Percentiles rank a stretch among this genome's conserved stretches.
Conservation (phyloP, 2,113 vertebrate genomes). For the Chloropsis cyanopogon region DNA sequence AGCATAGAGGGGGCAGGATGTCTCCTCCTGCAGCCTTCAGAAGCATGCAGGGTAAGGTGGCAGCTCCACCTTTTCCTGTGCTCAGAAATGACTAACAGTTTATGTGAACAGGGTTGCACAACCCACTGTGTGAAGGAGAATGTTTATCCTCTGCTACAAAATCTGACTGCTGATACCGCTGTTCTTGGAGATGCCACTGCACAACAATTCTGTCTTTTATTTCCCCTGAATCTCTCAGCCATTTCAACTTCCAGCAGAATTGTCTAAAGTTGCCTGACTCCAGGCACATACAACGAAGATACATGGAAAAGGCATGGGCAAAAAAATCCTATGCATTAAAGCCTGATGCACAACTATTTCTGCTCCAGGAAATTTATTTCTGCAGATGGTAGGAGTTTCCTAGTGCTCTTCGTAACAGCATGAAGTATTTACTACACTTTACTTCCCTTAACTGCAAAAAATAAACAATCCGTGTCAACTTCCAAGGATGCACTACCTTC, state of each 20-base stretch:
- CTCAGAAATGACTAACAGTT: neutral
- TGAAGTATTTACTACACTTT: neutral
- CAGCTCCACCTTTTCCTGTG: neutral
- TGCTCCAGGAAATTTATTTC: neutral
- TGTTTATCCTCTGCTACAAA: neutral
- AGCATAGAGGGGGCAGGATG: neutral
- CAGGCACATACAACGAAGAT: neutral
- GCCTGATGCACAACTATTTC: neutral
- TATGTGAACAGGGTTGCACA: neutral
- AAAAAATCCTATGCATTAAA: neutral
- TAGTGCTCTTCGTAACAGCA: neutral
- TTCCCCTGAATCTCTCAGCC: neutral
- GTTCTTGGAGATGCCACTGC: neutral
- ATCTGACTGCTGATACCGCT: neutral
- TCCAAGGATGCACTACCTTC: neutral
- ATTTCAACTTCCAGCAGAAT: neutral
- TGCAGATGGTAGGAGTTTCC: neutral
- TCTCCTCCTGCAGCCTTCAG: neutral
- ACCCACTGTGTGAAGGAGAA: neutral
- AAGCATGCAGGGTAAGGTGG: neutral
- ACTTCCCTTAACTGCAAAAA: constrained; percentile 3
- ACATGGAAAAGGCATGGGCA: neutral
- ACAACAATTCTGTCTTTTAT: neutral
- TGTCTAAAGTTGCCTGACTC: neutral
- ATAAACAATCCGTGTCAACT: neutral